A percentile compares a stretch with the other conserved stretches of the same genome.
phyloP scores from a whole-genome alignment of 2,888 invertebrate species.

The Aphodius granarius region DNA sequence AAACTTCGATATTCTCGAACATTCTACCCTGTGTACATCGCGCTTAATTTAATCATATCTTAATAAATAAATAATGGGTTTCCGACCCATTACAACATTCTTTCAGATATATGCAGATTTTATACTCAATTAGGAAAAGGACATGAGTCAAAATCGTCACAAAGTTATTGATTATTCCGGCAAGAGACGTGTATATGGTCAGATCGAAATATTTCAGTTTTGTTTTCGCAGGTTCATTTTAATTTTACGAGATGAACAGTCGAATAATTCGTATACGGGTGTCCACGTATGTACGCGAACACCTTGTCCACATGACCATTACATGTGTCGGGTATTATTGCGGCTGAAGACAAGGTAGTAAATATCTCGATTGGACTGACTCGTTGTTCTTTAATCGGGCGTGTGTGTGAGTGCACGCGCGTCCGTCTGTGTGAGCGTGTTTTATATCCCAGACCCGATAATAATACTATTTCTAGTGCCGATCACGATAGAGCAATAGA shows the following conservation, averaged over 20 bases:
- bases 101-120: too few relatives aligned
- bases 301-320: conserved; percentile 27
- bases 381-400: conserved; percentile 20
- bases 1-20: too few relatives aligned
- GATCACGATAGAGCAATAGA: conserved; percentile 30
- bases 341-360: conserved; percentile 16
- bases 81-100: too few relatives aligned
- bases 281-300: conserved; percentile 25
- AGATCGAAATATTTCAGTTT: not conserved
- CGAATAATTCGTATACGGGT: not conserved
- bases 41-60: too few relatives aligned
- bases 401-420: conserved; percentile 15
- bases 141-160: too few relatives aligned
- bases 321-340: conserved; percentile 24
- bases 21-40: too few relatives aligned
- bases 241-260: not conserved
- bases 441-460: conserved; percentile 27
- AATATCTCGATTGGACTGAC: conserved; percentile 13
- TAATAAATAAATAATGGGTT: too few relatives aligned
- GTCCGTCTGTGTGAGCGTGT: conserved; percentile 22
- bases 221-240: not conserved
- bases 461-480: conserved; percentile 29
- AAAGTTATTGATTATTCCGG: too few relatives aligned
- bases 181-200: too few relatives aligned
- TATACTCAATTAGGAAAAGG: too few relatives aligned